Evolutionary conservation across 2,888 invertebrate genomes (phyloP), one percentile per base, ranked within the genome.

Genomic region (Thera britannica): DNA sequence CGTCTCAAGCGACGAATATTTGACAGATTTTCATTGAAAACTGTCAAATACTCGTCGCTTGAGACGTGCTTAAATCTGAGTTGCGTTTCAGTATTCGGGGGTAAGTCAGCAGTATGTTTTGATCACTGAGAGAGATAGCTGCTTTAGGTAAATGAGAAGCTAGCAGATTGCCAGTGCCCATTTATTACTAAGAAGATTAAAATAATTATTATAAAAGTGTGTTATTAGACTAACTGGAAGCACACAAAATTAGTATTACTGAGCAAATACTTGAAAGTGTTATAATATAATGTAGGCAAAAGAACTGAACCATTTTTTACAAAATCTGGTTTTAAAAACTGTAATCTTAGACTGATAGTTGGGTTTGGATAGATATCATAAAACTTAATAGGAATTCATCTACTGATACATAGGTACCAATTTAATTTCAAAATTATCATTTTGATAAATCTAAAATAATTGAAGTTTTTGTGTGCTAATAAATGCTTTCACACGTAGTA

Each of bases 331-430:
- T 64, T 58, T 64, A 46, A 57, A 68, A 67, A 51, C 49, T 67
- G 36, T 60, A 52, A 52, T 57, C 44, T 46, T 68, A 61, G 63
- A 68, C 63, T 68, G 68, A 63, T 67, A 54, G 38, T 46, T 63
- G 12, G 44, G 8, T 58, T 68, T 34, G 52, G 46, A 57, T 52
- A 63, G 67, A 52, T 60, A 54, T 23, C 58, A 52, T 64, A 34
- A 64, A 58, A 63, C 1, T 9, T 44, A 23, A 23, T 5, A 7
- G 1, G 23, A 51, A 51, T 23, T 51, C 51, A 51, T 51, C 12
- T 12, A 51, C 51, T 51, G 51, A 7, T 23, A 51, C 23, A 46
- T 9, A n/a, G n/a, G n/a, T n/a, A 46, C 9, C 2, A 9, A 2
- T 7, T 44, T 46, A 7, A 46, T 46, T 9, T 46, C 44, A 9